Conservation (phyloP, 1,140 invertebrate genomes). For the Cotesia glomerata region DNA sequence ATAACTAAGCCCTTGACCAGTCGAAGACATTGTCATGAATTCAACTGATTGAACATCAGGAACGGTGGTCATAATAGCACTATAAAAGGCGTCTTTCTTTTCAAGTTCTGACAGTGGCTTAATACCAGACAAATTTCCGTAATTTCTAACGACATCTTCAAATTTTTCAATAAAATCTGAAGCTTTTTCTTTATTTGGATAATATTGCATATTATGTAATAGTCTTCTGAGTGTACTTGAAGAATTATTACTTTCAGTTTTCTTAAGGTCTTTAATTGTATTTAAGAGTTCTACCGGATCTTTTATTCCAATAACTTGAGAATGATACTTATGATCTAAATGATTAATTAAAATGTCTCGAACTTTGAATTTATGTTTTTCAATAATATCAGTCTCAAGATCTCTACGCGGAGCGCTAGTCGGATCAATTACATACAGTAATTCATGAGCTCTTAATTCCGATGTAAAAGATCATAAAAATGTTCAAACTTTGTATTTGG, state of each 20-base stretch:
- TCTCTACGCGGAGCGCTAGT: not conserved
- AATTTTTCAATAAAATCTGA: not conserved
- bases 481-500: constrained; percentile 31
- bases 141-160: not conserved
- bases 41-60: constrained; percentile 30
- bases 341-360: constrained; percentile 27
- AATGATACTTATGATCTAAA: constrained; percentile 27
- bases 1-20: constrained; percentile 26
- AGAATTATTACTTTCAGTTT: constrained; percentile 22
- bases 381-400: constrained; percentile 3
- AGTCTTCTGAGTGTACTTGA: constrained; percentile 20
- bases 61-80: constrained; percentile 27
- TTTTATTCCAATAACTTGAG: constrained; percentile 22
- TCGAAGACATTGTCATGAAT: constrained; percentile 27
- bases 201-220: constrained; percentile 23
- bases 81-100: constrained; percentile 38
- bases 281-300: constrained; percentile 28
- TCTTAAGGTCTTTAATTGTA: constrained; percentile 27
- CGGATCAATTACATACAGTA: constrained; percentile 24
- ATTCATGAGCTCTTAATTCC: constrained; percentile 23
- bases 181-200: constrained; percentile 12
- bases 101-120: constrained; percentile 27
- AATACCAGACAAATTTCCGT: not conserved
- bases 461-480: constrained; percentile 31
- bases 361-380: constrained; percentile 34